phyloP scores from a whole-genome alignment of 2,888 invertebrate species.

The Lasioglossum marginatum region DNA sequence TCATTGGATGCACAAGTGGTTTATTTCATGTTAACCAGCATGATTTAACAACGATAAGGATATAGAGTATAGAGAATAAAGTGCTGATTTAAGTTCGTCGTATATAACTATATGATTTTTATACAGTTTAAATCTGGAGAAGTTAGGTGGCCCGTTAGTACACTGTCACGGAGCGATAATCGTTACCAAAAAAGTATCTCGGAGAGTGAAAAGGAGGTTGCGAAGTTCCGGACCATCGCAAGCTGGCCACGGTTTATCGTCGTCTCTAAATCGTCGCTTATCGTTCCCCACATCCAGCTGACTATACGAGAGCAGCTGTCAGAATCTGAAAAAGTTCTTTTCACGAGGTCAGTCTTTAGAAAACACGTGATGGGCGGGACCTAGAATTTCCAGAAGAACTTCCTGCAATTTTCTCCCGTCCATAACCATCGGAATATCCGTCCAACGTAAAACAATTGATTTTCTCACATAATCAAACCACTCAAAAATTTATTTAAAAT shows the following conservation, averaged over 20 bases:
- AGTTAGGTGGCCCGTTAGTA: neutral
- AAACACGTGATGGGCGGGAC: constrained; percentile 26
- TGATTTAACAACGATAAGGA: too few relatives aligned
- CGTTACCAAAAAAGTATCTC: neutral
- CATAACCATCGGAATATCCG: neutral
- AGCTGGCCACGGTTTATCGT: constrained; percentile 45
- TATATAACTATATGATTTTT: neutral
- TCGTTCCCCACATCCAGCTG: constrained; percentile 50
- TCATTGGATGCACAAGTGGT: too few relatives aligned
- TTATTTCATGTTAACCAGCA: too few relatives aligned
- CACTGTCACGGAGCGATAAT: neutral
- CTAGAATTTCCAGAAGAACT: neutral
- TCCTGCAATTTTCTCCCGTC: neutral
- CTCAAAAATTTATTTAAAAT: too few relatives aligned
- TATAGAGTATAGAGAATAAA: neutral
- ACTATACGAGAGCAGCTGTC: constrained; percentile 28
- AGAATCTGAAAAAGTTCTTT: constrained; percentile 46
- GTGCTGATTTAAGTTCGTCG: neutral
- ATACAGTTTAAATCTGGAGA: neutral
- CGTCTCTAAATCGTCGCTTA: constrained; percentile 50
- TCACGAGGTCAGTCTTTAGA: constrained; percentile 26
- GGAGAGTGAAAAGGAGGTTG: constrained; percentile 11
- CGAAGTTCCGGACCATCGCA: constrained; percentile 18
- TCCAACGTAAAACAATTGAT: neutral
- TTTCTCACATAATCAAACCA: neutral